Percentiles rank a stretch among this genome's conserved stretches.
These are phyloP conservation scores for Gobionotothen gibberifrons DNA, from an alignment of 2,797 vertebrate species.

Conservation along the genomic window DNA sequence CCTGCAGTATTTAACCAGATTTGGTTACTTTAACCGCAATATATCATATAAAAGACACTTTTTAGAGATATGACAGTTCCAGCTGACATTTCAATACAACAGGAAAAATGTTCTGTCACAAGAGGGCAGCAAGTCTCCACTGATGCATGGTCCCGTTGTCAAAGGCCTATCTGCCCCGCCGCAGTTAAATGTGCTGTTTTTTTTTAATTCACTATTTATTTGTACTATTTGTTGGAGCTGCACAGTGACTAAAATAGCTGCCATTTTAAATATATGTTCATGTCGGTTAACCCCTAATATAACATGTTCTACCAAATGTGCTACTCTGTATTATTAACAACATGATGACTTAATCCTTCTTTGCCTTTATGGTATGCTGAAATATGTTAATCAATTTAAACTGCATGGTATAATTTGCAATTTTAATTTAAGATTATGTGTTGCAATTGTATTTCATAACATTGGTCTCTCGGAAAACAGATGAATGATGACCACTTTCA, in stretches of 20 bases:
- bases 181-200: not conserved
- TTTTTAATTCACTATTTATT: not conserved
- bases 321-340: not conserved
- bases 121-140: slow-evolving; percentile 73
- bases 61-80: not conserved
- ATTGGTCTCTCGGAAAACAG: not conserved
- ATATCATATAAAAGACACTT: too few relatives aligned
- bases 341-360: not conserved
- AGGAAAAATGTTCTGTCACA: slow-evolving; percentile 58
- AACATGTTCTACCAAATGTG: not conserved
- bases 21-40: not conserved
- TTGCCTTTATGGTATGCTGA: not conserved
- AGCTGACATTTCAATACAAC: not conserved
- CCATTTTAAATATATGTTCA: not conserved
- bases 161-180: not conserved
- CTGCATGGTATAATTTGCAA: not conserved
- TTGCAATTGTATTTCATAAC: not conserved
- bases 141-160: not conserved
- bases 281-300: not conserved
- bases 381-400: not conserved
- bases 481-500: not conserved
- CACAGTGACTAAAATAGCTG: not conserved
- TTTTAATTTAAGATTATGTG: not conserved
- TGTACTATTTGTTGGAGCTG: not conserved
- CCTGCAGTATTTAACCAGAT: not conserved